phyloP scores from a whole-genome alignment of 2,113 vertebrate genomes.

The Ceyx margarethae region DNA sequence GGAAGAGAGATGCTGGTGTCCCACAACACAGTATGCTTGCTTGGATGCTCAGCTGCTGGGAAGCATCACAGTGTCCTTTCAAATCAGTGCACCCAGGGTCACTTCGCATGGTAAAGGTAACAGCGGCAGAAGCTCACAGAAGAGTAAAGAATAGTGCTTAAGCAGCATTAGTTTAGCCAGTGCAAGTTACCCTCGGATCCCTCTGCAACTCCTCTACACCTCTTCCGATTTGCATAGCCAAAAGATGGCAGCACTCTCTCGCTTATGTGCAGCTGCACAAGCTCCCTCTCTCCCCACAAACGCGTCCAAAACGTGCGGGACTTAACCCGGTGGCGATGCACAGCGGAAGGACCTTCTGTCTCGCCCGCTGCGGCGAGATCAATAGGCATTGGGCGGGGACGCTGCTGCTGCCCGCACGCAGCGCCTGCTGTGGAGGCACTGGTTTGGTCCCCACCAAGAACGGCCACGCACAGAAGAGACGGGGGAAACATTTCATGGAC shows the following conservation, averaged over 20 bases:
- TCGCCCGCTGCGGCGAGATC: fast-evolving
- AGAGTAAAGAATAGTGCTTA: fast-evolving
- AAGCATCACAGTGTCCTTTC: fast-evolving
- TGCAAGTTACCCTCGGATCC: fast-evolving
- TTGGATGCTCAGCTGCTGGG: background rate
- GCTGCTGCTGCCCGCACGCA: fast-evolving
- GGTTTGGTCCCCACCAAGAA: fast-evolving
- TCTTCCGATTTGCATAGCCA: background rate
- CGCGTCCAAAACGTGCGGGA: fast-evolving
- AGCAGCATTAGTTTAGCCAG: background rate
- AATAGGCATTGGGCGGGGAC: background rate
- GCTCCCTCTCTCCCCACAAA: background rate
- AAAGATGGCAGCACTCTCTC: slow-evolving; percentile 57
- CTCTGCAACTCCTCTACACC: fast-evolving
- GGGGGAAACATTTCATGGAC: fast-evolving
- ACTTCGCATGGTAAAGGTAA: background rate
- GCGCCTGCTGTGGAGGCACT: background rate
- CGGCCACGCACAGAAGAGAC: fast-evolving
- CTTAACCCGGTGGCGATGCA: fast-evolving
- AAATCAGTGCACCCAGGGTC: fast-evolving
- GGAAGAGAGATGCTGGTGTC: background rate
- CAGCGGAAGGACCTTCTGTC: background rate
- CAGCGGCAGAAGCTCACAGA: fast-evolving
- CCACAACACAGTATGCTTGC: fast-evolving
- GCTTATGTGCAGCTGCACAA: background rate